Evolutionary conservation across 2,888 invertebrate genomes (phyloP), one percentile per base, ranked within the genome.

Genomic region (Heterodera filipjevi): DNA sequence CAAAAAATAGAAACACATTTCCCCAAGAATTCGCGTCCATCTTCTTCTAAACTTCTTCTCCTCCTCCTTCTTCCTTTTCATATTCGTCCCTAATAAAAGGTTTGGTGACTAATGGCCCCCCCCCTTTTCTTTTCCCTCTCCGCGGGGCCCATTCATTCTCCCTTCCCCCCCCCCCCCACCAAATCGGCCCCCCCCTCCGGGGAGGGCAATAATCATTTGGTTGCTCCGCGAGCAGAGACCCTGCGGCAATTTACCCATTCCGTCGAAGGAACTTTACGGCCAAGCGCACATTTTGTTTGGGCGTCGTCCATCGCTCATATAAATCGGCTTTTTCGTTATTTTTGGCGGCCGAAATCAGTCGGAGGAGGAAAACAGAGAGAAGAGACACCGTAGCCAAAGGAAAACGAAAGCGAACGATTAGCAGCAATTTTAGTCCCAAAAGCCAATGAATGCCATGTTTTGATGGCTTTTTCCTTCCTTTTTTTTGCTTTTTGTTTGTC

Each of bases 231-330:
- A 39, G 39, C 39, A 53, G 59, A n/a, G 59, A 59, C 27, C 59
- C 59, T 59, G 59, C 59, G 59, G 59, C 59, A 59, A 59, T 27
- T 59, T 59, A 59, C 59, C 59, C 59, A 59, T 59, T 53, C 27
- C 27, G 3, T 8, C 22, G 59, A 27, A 59, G 59, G 59, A 59
- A 59, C 59, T 59, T 59, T 59, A 59, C 59, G 22, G 59, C 59
- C 59, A 19, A 59, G 27, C 59, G 27, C 59, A 59, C 22, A 22
- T 53, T 22, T 53, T 22, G 22, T 59, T 59, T 59, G 27, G n/a
- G n/a, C 27, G 59, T n/a, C 59, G 59, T 59, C 59, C 59, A 59
- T 59, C 59, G 19, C 59, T 59, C 59, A 59, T 59, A 59, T 59
- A 59, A 59, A n/a, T 59, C 59, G 59, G 59, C 59, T 59, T 59